Percentiles rank a stretch among this genome's conserved stretches.
Evolutionary conservation across 2,797 vertebrate species (phyloP).

Genomic region (Phalanger gymnotis): DNA sequence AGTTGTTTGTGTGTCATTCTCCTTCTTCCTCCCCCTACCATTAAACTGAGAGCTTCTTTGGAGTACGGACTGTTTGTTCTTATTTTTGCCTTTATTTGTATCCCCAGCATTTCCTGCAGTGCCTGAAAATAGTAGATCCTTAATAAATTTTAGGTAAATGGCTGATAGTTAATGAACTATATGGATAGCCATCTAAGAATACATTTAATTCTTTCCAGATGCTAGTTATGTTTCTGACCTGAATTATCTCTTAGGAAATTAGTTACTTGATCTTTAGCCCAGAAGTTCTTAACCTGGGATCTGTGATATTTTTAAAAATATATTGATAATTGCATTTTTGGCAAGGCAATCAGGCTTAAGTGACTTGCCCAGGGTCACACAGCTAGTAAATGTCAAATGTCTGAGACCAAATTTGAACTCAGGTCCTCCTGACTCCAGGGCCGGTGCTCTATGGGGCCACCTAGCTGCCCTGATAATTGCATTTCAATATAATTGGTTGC

Average conservation of each 20-base stretch:
- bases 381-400: too few species aligned
- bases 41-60: not conserved
- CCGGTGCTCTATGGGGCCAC: too few species aligned
- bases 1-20: not conserved
- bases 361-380: too few species aligned
- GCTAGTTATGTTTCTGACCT: not conserved
- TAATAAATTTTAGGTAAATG: not conserved
- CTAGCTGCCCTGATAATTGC: too few species aligned
- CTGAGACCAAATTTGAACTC: too few species aligned
- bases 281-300: not conserved
- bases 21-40: rapidly evolving
- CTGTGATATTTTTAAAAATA: not conserved
- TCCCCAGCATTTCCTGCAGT: not conserved
- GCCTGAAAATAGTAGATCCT: not conserved
- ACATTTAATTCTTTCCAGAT: not conserved
- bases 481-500: not conserved
- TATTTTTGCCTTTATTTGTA: not conserved
- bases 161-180: not conserved
- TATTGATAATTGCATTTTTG: too few species aligned
- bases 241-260: not conserved
- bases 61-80: not conserved
- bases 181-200: not conserved
- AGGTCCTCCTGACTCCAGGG: too few species aligned
- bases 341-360: too few species aligned
- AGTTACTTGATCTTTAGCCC: not conserved